A percentile compares a stretch with the other conserved stretches of the same genome.
phyloP scores from a whole-genome alignment of 2,113 vertebrate species.

The Spea bombifrons region DNA sequence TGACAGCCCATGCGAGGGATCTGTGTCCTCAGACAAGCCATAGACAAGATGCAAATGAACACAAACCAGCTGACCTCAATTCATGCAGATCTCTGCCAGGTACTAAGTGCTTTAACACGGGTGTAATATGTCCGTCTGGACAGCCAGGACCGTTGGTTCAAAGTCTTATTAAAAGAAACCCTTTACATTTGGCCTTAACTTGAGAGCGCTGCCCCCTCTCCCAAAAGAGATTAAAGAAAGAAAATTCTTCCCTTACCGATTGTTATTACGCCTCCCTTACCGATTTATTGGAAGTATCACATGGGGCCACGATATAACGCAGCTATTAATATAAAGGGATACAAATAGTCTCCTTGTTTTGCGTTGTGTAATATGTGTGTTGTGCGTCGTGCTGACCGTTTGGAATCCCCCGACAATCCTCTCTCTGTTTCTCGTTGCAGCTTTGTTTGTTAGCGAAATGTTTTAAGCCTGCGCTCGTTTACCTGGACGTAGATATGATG shows the following conservation, averaged over 20 bases:
- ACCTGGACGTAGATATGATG: constrained; percentile 98
- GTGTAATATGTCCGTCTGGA: no score
- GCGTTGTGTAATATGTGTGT: neutral
- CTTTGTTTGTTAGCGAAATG: constrained; percentile 98
- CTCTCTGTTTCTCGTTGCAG: constrained; percentile 63
- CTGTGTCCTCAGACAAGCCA: constrained; percentile 94
- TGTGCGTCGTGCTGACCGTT: neutral
- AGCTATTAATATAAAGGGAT: neutral
- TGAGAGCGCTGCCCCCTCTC: no score
- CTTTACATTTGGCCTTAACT: no score
- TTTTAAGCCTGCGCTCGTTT: constrained; percentile 95
- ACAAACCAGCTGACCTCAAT: constrained; percentile 99
- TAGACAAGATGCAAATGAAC: constrained; percentile 99
- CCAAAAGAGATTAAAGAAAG: no score
- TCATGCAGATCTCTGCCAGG: constrained; percentile 98
- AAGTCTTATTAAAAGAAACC: no score
- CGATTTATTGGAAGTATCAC: no score
- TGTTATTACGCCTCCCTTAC: no score
- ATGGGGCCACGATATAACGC: neutral
- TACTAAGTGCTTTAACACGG: constrained; percentile 55
- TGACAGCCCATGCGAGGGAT: constrained; percentile 93
- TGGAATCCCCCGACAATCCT: neutral
- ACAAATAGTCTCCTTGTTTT: neutral
- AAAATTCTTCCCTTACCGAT: no score
- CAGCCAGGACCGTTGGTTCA: no score